Evolutionary conservation across 1,140 invertebrate genomes (phyloP).

Genomic region (Drosophila tristis): DNA sequence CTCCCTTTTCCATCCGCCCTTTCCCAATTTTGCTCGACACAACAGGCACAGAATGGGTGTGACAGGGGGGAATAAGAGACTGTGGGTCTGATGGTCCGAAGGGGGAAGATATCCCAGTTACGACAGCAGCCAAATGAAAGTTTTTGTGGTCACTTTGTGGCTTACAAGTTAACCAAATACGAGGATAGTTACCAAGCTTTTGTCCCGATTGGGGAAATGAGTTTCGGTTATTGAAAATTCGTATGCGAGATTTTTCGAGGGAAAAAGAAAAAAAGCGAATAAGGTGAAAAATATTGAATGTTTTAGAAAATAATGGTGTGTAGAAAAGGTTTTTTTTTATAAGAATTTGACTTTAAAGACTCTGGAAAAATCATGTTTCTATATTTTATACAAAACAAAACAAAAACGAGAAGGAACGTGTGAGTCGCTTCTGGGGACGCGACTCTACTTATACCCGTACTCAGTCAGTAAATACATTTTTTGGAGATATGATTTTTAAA

Average conservation of each 20-base stretch:
- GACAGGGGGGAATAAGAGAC: neutral
- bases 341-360: too few relatives aligned
- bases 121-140: slow-evolving; percentile 33
- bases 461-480: too few relatives aligned
- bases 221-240: slow-evolving; percentile 9
- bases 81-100: slow-evolving; percentile 13
- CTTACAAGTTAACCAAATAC: slow-evolving; percentile 38
- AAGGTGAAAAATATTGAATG: neutral
- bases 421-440: too few relatives aligned
- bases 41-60: slow-evolving; percentile 39
- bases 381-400: too few relatives aligned
- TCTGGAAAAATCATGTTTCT: too few relatives aligned
- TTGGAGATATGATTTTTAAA: too few relatives aligned
- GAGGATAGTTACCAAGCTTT: slow-evolving; percentile 34
- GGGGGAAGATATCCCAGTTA: slow-evolving; percentile 12
- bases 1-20: slow-evolving; percentile 22
- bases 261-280: too few relatives aligned
- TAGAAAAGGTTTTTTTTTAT: too few relatives aligned
- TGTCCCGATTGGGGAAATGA: neutral
- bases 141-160: slow-evolving; percentile 72
- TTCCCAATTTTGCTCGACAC: slow-evolving; percentile 49
- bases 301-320: neutral
- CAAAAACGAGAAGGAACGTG: too few relatives aligned
- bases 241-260: neutral
- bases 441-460: too few relatives aligned